Percentiles rank a stretch among this genome's conserved stretches.
These are phyloP conservation scores for Archaeoteleia sp. DNA, from an alignment of 2,888 invertebrate genomes.

Conservation along the genomic window DNA sequence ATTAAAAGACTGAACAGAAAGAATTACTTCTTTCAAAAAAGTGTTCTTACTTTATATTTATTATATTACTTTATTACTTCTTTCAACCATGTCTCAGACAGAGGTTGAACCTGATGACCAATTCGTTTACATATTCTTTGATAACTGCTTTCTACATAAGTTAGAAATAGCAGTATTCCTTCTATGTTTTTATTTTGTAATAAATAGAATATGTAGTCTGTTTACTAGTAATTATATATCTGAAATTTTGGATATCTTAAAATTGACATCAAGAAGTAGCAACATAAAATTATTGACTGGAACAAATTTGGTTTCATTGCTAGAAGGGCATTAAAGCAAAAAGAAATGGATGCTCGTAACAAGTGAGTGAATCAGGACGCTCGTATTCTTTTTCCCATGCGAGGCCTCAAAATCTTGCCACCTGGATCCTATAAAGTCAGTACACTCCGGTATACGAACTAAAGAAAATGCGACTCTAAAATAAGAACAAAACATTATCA, in stretches of 20 bases:
- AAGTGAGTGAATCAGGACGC: conserved; percentile 50
- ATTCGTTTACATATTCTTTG: no score
- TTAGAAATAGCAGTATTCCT: no score
- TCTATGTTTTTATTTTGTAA: no score
- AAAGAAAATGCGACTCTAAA: conserved; percentile 7
- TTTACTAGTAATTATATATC: no score
- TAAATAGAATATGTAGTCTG: no score
- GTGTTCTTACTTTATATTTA: no score
- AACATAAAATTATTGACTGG: conserved; percentile 10
- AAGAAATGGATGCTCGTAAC: conserved; percentile 45
- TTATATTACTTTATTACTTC: no score
- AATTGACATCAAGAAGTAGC: not conserved
- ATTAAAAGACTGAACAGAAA: no score
- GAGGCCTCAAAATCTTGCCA: conserved; percentile 44
- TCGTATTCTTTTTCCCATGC: conserved; percentile 23
- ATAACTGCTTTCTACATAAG: no score
- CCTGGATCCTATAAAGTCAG: conserved; percentile 19
- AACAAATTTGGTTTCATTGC: conserved; percentile 18
- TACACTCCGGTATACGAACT: conserved; percentile 7
- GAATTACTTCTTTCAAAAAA: no score
- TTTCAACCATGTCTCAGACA: no score
- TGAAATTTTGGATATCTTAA: conserved; percentile 1
- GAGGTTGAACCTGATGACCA: no score
- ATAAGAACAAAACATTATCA: conserved; percentile 2
- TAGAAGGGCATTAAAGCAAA: conserved; percentile 4